A percentile compares a stretch with the other conserved stretches of the same genome.
phyloP scores from a whole-genome alignment of 2,113 vertebrate genomes.

The Aegithalos caudatus region DNA sequence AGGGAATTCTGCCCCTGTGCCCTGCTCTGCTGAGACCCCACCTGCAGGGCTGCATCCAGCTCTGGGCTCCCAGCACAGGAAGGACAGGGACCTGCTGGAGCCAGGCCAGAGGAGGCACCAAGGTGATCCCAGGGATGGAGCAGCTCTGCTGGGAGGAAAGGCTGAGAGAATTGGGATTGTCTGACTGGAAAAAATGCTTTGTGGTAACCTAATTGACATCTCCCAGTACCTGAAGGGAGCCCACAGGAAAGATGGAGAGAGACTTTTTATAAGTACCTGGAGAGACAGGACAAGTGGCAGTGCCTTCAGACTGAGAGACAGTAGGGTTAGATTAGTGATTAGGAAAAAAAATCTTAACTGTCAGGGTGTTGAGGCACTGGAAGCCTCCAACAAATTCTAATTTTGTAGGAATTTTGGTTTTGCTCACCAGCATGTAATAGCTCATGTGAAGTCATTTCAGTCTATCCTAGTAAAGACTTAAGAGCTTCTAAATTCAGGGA shows the following conservation, averaged over 20 bases:
- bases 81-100: not conserved
- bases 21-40: not conserved
- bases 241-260: not conserved
- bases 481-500: not conserved
- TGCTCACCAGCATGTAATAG: not conserved
- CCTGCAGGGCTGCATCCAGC: not conserved
- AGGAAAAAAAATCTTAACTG: not conserved
- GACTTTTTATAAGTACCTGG: accelerated
- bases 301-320: too few species aligned
- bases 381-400: not conserved
- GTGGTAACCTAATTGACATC: accelerated
- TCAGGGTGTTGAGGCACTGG: not conserved
- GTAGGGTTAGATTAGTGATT: not conserved
- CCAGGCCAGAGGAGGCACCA: not conserved
- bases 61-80: not conserved
- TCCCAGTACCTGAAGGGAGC: not conserved
- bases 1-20: not conserved
- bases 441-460: not conserved
- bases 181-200: accelerated
- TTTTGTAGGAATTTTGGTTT: not conserved
- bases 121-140: not conserved
- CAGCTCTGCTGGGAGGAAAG: not conserved
- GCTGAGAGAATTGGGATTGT: accelerated
- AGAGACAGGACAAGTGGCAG: not conserved
- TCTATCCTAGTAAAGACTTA: not conserved